Evolutionary conservation across 1,140 invertebrate genomes (phyloP), one percentile per base, ranked within the genome.

Genomic region (Anastrepha obliqua): DNA sequence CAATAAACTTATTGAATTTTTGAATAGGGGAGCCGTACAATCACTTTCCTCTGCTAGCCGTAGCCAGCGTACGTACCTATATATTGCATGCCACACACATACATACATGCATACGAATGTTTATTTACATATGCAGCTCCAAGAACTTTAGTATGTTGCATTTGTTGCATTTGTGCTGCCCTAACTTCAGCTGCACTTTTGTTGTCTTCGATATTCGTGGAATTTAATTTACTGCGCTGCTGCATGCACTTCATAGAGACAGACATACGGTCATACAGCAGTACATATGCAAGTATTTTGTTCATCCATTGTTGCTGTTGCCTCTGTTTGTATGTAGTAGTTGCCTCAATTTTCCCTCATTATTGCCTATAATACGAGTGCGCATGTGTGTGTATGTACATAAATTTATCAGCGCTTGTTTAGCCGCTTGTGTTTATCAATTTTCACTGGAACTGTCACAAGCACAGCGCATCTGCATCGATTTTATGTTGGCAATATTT

Each of bases 1-100:
- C 91, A 92, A 92, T 92, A 92, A 92, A 92, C 90, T 92, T 92
- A 92, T 91, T 91, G 91, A 90, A 91, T 91, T 92, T 92, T 91
- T 87, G 47, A 67, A 62, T 86, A 15, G 51, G 74, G 74, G 74
- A 11, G 74, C 44, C 42, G 5, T 1, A 47, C 67, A 47, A 15
- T 44, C 44, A 8, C 70, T 62, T 62, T 62, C 60, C n/a, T 62
- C 60, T 62, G 60, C 60, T 62, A 17, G 60, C n/a, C 5, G n/a
- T 13, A 62, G 60, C 51, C 11, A 11, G 51, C 51, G 13, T 44
- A 44, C 42, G 17, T 17, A n/a, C 15, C 15, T 44, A 39, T 55
- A 15, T 55, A 7, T 55, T 0, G 44, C 29, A 5, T 51, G 15
- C 2, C 17, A 29, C 74, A 55, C 29, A 55, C 55, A 6, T 9